Percentiles rank a stretch among this genome's conserved stretches.
Conservation (phyloP, 2,888 invertebrate species). For the Sesia bembeciformis region DNA sequence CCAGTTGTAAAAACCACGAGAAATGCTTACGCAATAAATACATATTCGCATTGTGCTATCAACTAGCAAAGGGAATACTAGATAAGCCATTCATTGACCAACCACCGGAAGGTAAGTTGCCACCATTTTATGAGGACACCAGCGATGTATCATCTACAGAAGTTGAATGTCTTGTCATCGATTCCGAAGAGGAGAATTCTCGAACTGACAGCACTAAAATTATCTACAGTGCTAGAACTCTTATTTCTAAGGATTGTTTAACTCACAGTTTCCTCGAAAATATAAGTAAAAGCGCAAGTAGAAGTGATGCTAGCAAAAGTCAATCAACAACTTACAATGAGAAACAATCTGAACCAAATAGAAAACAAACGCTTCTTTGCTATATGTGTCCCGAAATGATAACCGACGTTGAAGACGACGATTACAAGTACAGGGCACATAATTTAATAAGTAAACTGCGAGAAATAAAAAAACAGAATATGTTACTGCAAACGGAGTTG, state of each 20-base stretch:
- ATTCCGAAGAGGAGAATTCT: constrained; percentile 22
- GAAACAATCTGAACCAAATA: constrained; percentile 4
- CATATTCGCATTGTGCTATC: constrained; percentile 48
- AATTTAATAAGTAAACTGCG: constrained; percentile 49
- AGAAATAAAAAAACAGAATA: constrained; percentile 55
- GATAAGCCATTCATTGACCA: constrained; percentile 40
- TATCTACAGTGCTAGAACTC: background rate
- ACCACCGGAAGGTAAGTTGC: constrained; percentile 31
- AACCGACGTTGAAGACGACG: constrained; percentile 13
- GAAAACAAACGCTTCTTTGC: constrained; percentile 18
- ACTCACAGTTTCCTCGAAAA: background rate
- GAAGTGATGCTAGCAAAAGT: background rate
- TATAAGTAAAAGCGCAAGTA: background rate
- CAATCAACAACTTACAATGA: background rate
- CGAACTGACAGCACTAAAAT: constrained; percentile 4
- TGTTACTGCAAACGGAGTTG: constrained; percentile 39
- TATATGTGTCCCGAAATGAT: constrained; percentile 23
- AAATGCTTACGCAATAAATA: constrained; percentile 51
- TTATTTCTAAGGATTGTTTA: background rate
- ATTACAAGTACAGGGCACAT: constrained; percentile 38
- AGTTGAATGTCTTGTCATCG: constrained; percentile 33
- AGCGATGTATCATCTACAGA: constrained; percentile 40
- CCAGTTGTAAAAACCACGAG: constrained; percentile 34
- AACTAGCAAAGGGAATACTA: constrained; percentile 45
- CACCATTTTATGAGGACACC: constrained; percentile 27